These are phyloP conservation scores for Trissolcus basalis DNA, from an alignment of 1,140 invertebrate genomes.

Conservation along the genomic window DNA sequence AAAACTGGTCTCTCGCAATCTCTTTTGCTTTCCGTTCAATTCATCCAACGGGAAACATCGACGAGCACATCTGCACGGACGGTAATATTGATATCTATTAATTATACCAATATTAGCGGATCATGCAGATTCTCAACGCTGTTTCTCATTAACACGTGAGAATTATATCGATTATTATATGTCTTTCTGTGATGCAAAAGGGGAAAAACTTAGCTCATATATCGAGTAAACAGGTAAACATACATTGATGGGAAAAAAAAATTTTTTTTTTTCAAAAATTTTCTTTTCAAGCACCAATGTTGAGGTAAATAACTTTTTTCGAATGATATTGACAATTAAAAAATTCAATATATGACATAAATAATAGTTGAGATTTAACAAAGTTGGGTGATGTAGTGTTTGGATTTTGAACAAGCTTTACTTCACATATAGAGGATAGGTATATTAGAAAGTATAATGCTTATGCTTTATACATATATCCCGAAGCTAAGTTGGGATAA, in stretches of 20 bases:
- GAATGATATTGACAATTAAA: too few species aligned
- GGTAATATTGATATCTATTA: slow-evolving; percentile 65
- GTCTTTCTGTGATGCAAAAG: not conserved
- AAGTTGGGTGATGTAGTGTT: slow-evolving; percentile 52
- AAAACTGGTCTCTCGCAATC: slow-evolving; percentile 64
- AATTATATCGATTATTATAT: slow-evolving; percentile 9
- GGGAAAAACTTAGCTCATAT: not conserved
- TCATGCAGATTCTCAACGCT: slow-evolving; percentile 14
- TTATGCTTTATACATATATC: slow-evolving; percentile 66
- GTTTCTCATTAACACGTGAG: slow-evolving; percentile 21
- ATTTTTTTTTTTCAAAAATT: too few species aligned
- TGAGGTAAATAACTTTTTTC: too few species aligned
- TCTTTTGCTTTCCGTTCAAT: slow-evolving; percentile 62
- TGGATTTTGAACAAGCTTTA: slow-evolving; percentile 40
- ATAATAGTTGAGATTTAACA: slow-evolving; percentile 48
- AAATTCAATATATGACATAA: not conserved
- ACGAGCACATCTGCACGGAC: slow-evolving; percentile 12
- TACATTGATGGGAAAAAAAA: too few species aligned
- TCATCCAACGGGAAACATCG: slow-evolving; percentile 62
- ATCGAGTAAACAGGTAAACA: too few species aligned
- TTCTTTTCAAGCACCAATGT: too few species aligned
- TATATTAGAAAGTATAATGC: slow-evolving; percentile 70
- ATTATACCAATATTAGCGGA: slow-evolving; percentile 60
- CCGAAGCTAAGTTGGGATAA: slow-evolving; percentile 20
- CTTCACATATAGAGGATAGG: slow-evolving; percentile 25